Base-by-base conservation (phyloP, 1,140 invertebrate genomes). In the Cydia splendana region DNA sequence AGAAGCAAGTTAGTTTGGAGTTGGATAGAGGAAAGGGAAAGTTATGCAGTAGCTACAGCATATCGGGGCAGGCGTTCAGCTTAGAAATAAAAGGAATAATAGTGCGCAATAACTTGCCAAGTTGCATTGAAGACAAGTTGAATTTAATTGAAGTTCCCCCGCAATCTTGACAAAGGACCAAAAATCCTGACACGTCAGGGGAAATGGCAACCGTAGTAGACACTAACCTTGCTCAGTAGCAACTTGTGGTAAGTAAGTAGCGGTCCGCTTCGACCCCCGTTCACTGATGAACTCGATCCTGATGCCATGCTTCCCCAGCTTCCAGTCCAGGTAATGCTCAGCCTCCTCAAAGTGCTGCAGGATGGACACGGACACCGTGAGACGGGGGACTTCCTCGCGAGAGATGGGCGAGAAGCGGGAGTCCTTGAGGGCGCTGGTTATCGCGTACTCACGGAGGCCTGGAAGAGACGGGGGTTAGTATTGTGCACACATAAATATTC, bases 401-500 rank as follows among this genome's bases (percentile, higher is more conserved):
- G 96, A 97, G 79, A 99, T 99, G 20, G 99, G 99, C 85, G 97
- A 96, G 93, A 99, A 99, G 24, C 99, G 96, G 30, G 98, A 98
- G 93, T 99, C 99, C 91, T 98, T 98, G 85, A 99, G 96, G 82
- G 99, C 99, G 95, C 99, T 99, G 67, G 98, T 99, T 84, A 98
- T 95, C 67, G 99, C 98, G 94, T 99, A 99, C 94, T 99, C 98
- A 84, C 97, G 95, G 76, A 99, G 95, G 71, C 99, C 98, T 87
- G 87, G 74, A 80, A 78, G 30, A 6, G 13, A 57, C 1, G 38
- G 13, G 12, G 28, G 28, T 69, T 69, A n/a, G 65, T 34, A 69
- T n/a, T 67, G 24, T 67, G 30, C 28, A 13, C 4, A 10, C 3
- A 13, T 18, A 67, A 12, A 28, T 42, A 20, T n/a, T 53, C 2